Conservation (phyloP, 1,140 invertebrate genomes). For the Euura lappo region DNA sequence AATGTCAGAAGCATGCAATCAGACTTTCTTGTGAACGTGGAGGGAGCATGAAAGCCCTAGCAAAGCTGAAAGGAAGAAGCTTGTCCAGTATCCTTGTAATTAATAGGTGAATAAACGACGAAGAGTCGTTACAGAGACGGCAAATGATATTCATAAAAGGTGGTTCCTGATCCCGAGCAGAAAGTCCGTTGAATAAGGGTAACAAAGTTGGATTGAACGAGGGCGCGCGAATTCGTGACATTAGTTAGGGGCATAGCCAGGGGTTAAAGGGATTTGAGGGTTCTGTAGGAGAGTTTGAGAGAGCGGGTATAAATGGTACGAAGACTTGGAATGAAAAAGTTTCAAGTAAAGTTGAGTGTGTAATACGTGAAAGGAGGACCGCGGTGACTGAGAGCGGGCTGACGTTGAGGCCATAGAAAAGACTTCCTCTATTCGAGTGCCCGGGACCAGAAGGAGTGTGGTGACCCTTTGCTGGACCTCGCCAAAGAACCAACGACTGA, state of each 20-base stretch:
- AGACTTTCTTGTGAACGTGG: too few relatives aligned
- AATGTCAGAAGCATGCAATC: too few relatives aligned
- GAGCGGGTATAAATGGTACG: conserved; percentile 8
- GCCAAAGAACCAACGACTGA: neutral
- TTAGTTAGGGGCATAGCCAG: neutral
- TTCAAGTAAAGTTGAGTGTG: conserved; percentile 14
- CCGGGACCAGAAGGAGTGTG: neutral
- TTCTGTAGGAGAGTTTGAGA: neutral
- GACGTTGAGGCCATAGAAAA: conserved; percentile 5
- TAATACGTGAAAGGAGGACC: neutral
- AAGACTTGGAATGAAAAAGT: conserved; percentile 25
- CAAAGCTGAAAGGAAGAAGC: too few relatives aligned
- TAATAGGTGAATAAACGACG: too few relatives aligned
- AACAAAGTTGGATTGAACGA: neutral
- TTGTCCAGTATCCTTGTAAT: too few relatives aligned
- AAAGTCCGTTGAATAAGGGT: neutral
- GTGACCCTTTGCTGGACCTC: neutral
- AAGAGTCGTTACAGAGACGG: too few relatives aligned
- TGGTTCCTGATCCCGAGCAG: neutral
- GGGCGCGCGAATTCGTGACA: neutral
- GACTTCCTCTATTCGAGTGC: neutral
- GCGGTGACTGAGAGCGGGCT: neutral
- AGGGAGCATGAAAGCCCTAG: too few relatives aligned
- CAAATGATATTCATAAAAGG: neutral
- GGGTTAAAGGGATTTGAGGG: neutral